Conservation (phyloP, 2,888 invertebrate species). For the Eristalinus aeneus region DNA sequence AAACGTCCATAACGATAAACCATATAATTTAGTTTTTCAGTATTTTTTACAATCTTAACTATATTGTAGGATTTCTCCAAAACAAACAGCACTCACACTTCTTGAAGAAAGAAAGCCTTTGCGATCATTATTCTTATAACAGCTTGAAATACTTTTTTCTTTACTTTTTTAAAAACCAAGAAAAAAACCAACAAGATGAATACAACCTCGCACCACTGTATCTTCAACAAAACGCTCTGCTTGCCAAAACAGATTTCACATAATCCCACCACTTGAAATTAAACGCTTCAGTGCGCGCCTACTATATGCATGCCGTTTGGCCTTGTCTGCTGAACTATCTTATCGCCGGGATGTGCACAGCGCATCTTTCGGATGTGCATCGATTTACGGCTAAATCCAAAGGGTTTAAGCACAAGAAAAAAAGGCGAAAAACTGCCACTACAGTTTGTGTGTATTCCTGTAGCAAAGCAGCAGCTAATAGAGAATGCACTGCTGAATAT, state of each 20-base stretch:
- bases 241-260: slow-evolving; percentile 41
- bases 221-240: neutral
- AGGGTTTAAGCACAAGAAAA: neutral
- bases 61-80: too few species aligned
- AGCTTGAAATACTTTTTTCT: too few species aligned
- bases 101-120: too few species aligned
- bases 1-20: too few species aligned
- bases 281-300: slow-evolving; percentile 42
- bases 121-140: too few species aligned
- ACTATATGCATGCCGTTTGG: slow-evolving; percentile 4
- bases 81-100: too few species aligned
- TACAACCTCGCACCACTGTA: neutral
- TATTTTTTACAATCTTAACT: too few species aligned
- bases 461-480: slow-evolving; percentile 14
- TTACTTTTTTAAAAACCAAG: too few species aligned
- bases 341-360: slow-evolving; percentile 9
- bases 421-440: too few species aligned
- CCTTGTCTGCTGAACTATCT: slow-evolving; percentile 14
- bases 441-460: neutral
- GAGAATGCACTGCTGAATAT: slow-evolving; percentile 13
- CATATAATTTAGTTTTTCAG: too few species aligned
- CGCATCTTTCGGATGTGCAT: slow-evolving; percentile 27
- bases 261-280: slow-evolving; percentile 33
- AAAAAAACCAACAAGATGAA: neutral
- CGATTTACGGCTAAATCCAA: slow-evolving; percentile 5